These are phyloP conservation scores for Cathartes aura DNA, from an alignment of 2,113 vertebrate genomes.

Conservation along the genomic window DNA sequence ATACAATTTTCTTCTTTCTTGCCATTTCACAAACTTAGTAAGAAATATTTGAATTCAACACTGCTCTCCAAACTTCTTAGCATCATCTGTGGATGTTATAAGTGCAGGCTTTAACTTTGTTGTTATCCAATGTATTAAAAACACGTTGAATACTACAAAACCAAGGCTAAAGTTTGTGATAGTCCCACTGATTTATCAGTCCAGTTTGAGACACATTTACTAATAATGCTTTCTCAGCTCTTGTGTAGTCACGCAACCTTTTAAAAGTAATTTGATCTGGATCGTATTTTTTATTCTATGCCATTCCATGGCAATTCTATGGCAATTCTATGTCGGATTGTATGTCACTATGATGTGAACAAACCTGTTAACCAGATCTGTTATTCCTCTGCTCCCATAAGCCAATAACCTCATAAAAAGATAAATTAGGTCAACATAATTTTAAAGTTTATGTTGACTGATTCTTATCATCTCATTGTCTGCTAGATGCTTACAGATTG, in stretches of 20 bases:
- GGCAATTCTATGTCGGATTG: rapidly evolving
- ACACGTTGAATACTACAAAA: neutral
- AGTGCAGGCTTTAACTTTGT: neutral
- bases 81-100: neutral
- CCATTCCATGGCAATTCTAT: neutral
- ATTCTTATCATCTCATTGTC: neutral
- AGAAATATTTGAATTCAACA: neutral
- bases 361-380: neutral
- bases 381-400: neutral
- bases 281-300: neutral
- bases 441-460: neutral
- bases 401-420: neutral
- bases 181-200: neutral
- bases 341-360: neutral
- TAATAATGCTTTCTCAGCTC: neutral
- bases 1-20: neutral
- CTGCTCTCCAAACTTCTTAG: neutral
- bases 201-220: neutral
- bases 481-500: neutral
- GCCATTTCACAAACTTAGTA: neutral
- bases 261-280: neutral
- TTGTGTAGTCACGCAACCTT: neutral
- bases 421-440: neutral
- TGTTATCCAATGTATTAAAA: neutral
- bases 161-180: neutral